Percentiles rank a stretch among this genome's conserved stretches.
phyloP scores from a whole-genome alignment of 1,140 invertebrate genomes.

The Aphidius gifuensis region DNA sequence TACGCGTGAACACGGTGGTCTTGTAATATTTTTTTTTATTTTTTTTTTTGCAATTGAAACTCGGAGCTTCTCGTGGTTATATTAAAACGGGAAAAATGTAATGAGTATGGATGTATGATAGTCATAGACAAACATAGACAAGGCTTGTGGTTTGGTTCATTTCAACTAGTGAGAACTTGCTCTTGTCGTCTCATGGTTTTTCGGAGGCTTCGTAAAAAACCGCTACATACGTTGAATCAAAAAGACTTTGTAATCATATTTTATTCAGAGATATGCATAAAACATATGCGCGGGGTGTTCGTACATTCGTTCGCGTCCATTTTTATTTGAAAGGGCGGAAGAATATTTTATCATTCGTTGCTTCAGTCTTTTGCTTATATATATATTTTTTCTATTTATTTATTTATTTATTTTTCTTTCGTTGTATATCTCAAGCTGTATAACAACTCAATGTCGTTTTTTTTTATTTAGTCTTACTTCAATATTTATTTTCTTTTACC shows the following conservation, averaged over 20 bases:
- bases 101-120: conserved; percentile 1
- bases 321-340: conserved; percentile 30
- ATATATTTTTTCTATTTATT: conserved; percentile 4
- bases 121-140: conserved; percentile 17
- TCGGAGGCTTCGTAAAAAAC: conserved; percentile 25
- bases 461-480: neutral
- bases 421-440: conserved; percentile 20
- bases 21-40: no score
- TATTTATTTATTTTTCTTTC: conserved; percentile 18
- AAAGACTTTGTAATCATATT: conserved; percentile 44
- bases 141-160: conserved; percentile 20
- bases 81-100: conserved; percentile 15
- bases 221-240: conserved; percentile 35
- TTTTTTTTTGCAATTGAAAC: conserved; percentile 19
- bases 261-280: conserved; percentile 53
- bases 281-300: conserved; percentile 43
- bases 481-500: conserved; percentile 8
- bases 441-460: conserved; percentile 11
- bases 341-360: conserved; percentile 31
- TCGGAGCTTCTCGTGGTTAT: conserved; percentile 3
- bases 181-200: neutral
- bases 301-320: conserved; percentile 26
- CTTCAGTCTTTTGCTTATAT: conserved; percentile 9
- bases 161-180: neutral
- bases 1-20: conserved; percentile 7